Conservation (phyloP, 2,888 invertebrate genomes). For the Dasysyrphus tricinctus region DNA sequence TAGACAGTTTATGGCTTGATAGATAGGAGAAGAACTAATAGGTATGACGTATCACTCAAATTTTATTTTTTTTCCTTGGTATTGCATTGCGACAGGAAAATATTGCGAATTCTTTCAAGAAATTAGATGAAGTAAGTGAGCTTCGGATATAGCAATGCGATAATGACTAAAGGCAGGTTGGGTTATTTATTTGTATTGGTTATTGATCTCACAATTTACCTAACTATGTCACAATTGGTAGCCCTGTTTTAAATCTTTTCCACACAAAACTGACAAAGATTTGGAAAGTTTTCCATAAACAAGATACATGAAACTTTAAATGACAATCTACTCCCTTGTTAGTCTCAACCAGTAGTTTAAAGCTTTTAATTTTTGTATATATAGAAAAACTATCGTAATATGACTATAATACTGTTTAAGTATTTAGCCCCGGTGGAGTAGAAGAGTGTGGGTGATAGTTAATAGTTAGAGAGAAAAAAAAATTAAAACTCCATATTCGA, state of each 20-base stretch:
- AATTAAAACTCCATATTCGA: slow-evolving; percentile 68
- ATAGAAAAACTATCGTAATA: slow-evolving; percentile 22
- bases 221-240: neutral
- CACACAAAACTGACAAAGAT: neutral
- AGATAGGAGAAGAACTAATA: too few species aligned
- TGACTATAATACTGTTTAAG: slow-evolving; percentile 29
- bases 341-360: neutral
- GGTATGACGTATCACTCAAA: too few species aligned
- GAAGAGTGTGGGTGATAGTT: slow-evolving; percentile 20
- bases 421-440: neutral
- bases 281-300: neutral
- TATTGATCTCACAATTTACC: too few species aligned
- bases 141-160: too few species aligned
- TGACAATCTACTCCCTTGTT: slow-evolving; percentile 1
- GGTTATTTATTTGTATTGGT: too few species aligned
- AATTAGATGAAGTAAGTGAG: too few species aligned
- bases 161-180: too few species aligned
- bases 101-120: too few species aligned
- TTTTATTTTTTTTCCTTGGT: too few species aligned
- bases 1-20: too few species aligned
- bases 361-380: neutral
- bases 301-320: neutral
- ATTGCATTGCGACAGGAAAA: too few species aligned
- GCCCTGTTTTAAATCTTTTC: neutral
- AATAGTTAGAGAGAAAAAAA: neutral